phyloP scores from a whole-genome alignment of 2,113 vertebrate genomes.

The Clarias magur region DNA sequence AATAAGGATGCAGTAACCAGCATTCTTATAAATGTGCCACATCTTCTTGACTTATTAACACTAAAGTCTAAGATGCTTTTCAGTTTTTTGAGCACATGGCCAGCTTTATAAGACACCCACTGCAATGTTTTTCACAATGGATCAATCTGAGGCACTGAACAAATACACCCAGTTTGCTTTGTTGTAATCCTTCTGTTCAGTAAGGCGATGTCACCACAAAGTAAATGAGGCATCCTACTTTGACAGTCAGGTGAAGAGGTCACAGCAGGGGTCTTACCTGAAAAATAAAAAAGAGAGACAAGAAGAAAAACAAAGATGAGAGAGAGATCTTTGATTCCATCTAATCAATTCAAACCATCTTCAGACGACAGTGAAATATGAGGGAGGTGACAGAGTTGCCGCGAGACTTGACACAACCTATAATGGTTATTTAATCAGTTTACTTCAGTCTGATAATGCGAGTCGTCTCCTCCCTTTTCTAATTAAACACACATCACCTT shows the following conservation, averaged over 20 bases:
- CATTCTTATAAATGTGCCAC: constrained; percentile 3
- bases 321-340: not conserved
- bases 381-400: constrained; percentile 22
- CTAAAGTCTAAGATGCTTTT: not conserved
- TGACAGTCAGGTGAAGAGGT: not conserved
- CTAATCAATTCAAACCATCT: constrained; percentile 35
- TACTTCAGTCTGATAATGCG: constrained; percentile 26
- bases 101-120: not conserved
- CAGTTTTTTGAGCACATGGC: not conserved
- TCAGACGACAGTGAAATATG: constrained; percentile 28
- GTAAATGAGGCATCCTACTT: constrained; percentile 43
- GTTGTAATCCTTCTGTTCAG: not conserved
- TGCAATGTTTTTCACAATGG: not conserved
- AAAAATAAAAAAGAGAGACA: constrained; percentile 36
- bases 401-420: constrained; percentile 29
- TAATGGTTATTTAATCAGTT: constrained; percentile 49
- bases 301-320: constrained; percentile 2
- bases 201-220: not conserved
- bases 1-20: not conserved
- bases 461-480: constrained; percentile 32
- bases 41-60: not conserved
- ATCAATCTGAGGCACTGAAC: constrained; percentile 16
- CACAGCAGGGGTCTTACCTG: constrained; percentile 51
- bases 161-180: not conserved
- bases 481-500: constrained; percentile 49